A percentile compares a stretch with the other conserved stretches of the same genome.
phyloP scores from a whole-genome alignment of 2,797 vertebrate genomes.

The Neopelma chrysocephalum region DNA sequence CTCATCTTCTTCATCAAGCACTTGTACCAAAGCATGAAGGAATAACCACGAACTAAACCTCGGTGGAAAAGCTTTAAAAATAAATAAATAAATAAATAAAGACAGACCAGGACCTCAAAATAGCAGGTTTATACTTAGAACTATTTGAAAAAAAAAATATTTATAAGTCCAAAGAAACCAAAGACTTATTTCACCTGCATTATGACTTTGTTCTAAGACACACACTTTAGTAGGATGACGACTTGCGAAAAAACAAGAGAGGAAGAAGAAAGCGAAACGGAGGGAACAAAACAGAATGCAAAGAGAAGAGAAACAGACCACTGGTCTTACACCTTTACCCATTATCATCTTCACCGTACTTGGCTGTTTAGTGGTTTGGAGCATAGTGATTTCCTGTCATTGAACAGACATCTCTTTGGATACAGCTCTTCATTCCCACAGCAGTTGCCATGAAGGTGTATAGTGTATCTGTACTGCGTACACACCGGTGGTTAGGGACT shows the following conservation, averaged over 20 bases:
- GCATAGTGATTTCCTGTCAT: conserved; percentile 77
- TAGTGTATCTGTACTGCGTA: conserved; percentile 63
- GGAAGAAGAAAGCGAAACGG: background rate
- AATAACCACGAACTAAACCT: conserved; percentile 88
- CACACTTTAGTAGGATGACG: conserved; percentile 84
- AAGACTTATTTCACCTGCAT: conserved; percentile 96
- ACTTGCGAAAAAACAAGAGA: conserved; percentile 79
- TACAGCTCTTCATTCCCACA: conserved; percentile 72
- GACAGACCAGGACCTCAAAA: conserved; percentile 88
- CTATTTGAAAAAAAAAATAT: conserved; percentile 87
- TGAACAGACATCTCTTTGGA: conserved; percentile 81
- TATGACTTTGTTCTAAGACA: conserved; percentile 89
- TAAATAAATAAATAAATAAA: conserved; percentile 81
- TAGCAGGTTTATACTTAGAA: conserved; percentile 87
- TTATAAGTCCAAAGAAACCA: conserved; percentile 99
- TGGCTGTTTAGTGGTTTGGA: conserved; percentile 80
- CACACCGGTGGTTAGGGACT: conserved; percentile 80
- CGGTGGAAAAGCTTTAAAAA: conserved; percentile 99
- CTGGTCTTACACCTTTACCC: conserved; percentile 84
- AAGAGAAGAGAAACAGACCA: conserved; percentile 68
- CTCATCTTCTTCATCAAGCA: conserved; percentile 88
- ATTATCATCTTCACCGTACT: conserved; percentile 79
- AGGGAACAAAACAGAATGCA: conserved; percentile 13
- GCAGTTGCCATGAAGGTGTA: conserved; percentile 71
- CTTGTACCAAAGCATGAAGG: conserved; percentile 99